Percentiles rank a stretch among this genome's conserved stretches.
phyloP scores from a whole-genome alignment of 2,113 vertebrate genomes.

The Solea senegalensis region DNA sequence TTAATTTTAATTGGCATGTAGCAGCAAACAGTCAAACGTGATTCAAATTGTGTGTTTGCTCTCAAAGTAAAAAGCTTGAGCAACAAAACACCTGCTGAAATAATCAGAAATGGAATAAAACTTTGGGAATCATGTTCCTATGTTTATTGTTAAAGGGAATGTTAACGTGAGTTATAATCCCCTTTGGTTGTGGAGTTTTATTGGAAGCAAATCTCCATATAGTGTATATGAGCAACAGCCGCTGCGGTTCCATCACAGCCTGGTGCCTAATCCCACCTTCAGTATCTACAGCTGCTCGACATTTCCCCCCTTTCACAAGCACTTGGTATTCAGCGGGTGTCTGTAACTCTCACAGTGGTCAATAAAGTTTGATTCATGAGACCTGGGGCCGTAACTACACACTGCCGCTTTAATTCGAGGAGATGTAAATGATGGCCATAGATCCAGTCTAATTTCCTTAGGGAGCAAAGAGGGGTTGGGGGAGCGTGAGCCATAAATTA shows the following conservation, averaged over 20 bases:
- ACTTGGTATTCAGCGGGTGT: slow-evolving; percentile 71
- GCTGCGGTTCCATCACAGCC: slow-evolving; percentile 48
- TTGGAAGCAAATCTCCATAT: slow-evolving; percentile 57
- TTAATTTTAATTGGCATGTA: no score
- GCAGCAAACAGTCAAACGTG: not conserved
- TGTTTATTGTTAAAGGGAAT: slow-evolving; percentile 40
- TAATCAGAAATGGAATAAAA: slow-evolving; percentile 4
- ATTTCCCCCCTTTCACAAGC: slow-evolving; percentile 42
- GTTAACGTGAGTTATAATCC: slow-evolving; percentile 24
- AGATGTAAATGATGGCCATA: slow-evolving; percentile 75
- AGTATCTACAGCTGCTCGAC: slow-evolving; percentile 41
- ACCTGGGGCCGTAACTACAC: slow-evolving; percentile 53
- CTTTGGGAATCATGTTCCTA: slow-evolving; percentile 9
- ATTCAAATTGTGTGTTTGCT: not conserved
- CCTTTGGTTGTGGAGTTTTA: slow-evolving; percentile 39
- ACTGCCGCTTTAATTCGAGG: slow-evolving; percentile 67
- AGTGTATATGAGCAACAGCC: slow-evolving; percentile 51
- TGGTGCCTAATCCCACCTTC: slow-evolving; percentile 35
- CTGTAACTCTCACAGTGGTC: slow-evolving; percentile 71
- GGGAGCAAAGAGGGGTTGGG: slow-evolving; percentile 51
- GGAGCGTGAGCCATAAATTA: slow-evolving; percentile 47
- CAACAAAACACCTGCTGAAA: not conserved
- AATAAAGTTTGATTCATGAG: slow-evolving; percentile 79
- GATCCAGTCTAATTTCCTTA: slow-evolving; percentile 75
- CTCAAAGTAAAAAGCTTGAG: not conserved